Evolutionary conservation across 2,888 invertebrate species (phyloP), one percentile per base, ranked within the genome.

Genomic region (Acholoe squamosa): DNA sequence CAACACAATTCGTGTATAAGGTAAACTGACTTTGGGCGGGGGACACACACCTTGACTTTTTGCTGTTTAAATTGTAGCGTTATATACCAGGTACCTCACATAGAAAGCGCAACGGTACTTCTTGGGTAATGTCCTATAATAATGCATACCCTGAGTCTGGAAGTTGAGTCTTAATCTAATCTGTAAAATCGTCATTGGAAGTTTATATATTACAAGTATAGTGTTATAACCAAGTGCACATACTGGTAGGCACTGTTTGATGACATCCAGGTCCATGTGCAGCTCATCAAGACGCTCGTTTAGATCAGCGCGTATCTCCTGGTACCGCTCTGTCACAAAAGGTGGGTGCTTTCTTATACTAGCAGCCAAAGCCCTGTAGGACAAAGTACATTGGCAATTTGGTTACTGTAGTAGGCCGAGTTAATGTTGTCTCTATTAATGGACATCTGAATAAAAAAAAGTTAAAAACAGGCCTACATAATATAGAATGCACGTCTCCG

Each of bases 321-420:
- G 33, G 80, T 80, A 80, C 7, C 80, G 80, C 19, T 43, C 43
- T 10, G 43, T 80, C 19, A 80, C 80, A 80, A 80, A 80, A 10
- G 33, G 7, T 16, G 80, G 80, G 19, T 80, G 80, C 33, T 80
- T 80, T 22, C 80, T 33, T 22, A 80, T 43, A 80, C 80, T 14
- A n/a, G 34, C n/a, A 16, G 80, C 80, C 43, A 80, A 43, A 14
- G 80, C 33, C n/a, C 80, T 80, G 80, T n/a, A 28, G 28, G 1
- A 71, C 31, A 71, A 71, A 0, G 31, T 22, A 71, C 16, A 28
- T 28, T 28, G 25, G 5, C 3, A 28, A 28, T n/a, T n/a, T n/a
- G n/a, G n/a, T n/a, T n/a, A n/a, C n/a, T n/a, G n/a, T n/a, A n/a
- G n/a, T n/a, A n/a, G n/a, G n/a, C n/a, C n/a, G n/a, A n/a, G n/a